Conservation (phyloP, 2,113 vertebrate species). For the Scatophagus argus region DNA sequence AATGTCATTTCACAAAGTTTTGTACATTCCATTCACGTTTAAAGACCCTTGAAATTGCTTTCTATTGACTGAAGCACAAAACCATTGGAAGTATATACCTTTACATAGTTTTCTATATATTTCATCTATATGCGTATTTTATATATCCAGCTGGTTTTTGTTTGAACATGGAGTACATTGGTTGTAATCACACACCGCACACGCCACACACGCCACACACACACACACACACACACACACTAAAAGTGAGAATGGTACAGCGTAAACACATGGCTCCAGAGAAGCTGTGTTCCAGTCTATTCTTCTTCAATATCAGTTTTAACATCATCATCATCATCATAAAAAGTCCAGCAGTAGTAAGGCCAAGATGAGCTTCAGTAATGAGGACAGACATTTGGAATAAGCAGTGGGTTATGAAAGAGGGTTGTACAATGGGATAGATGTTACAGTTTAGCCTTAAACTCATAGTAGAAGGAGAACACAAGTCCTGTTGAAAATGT, state of each 20-base stretch:
- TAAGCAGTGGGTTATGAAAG: constrained; percentile 2
- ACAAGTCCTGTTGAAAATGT: neutral
- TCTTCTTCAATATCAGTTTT: constrained; percentile 24
- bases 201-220: too few relatives aligned
- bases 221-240: constrained; percentile 47
- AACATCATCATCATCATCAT: constrained; percentile 17
- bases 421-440: neutral
- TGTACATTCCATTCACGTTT: constrained; percentile 31
- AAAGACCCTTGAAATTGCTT: neutral
- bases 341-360: constrained; percentile 49
- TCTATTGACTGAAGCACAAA: constrained; percentile 45
- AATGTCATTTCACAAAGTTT: constrained; percentile 58
- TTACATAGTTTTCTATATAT: constrained; percentile 56
- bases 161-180: constrained; percentile 67
- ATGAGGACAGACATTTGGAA: constrained; percentile 28
- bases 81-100: constrained; percentile 36
- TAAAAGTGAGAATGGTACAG: constrained; percentile 61
- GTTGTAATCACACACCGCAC: constrained; percentile 51
- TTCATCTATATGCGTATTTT: constrained; percentile 52
- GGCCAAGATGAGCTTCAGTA: constrained; percentile 54
- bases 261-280: constrained; percentile 31
- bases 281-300: constrained; percentile 25
- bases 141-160: constrained; percentile 74
- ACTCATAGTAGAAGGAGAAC: neutral
- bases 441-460: neutral